Conservation (phyloP, 2,888 invertebrate species). For the Margaritifera margaritifera region DNA sequence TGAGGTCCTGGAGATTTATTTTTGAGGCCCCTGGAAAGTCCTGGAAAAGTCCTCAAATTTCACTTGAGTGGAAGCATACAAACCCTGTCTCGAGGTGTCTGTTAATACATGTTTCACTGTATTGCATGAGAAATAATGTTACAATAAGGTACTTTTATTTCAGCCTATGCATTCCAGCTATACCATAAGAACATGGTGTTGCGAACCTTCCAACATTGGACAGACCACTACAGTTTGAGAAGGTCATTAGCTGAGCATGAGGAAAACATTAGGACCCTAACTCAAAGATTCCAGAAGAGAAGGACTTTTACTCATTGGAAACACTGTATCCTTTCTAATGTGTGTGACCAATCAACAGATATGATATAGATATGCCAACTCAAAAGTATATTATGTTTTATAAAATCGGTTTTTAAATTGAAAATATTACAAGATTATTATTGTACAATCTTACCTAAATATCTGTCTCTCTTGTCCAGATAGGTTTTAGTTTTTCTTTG, state of each 20-base stretch:
- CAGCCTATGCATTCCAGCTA: constrained; percentile 43
- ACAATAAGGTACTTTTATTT: constrained; percentile 2
- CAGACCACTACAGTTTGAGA: constrained; percentile 34
- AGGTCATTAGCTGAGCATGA: constrained; percentile 47
- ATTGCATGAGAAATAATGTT: background rate
- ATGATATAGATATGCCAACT: too few species aligned
- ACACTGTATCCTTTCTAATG: constrained; percentile 63
- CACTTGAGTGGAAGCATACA: too few species aligned
- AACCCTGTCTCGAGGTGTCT: background rate
- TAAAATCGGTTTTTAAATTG: too few species aligned
- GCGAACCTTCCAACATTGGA: constrained; percentile 49
- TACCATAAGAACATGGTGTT: constrained; percentile 35
- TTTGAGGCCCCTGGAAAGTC: too few species aligned
- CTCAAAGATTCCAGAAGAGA: constrained; percentile 45
- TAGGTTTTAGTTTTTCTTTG: too few species aligned
- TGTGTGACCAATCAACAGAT: background rate
- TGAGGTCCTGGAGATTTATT: too few species aligned
- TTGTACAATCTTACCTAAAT: too few species aligned
- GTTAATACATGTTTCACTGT: background rate
- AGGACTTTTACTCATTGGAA: constrained; percentile 55
- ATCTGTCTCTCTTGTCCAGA: too few species aligned
- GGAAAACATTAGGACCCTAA: constrained; percentile 45
- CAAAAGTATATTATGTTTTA: too few species aligned
- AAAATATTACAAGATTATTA: too few species aligned
- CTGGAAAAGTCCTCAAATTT: too few species aligned